These are phyloP conservation scores for Drosophila tripunctata DNA, from an alignment of 2,888 invertebrate species.

Conservation along the genomic window DNA sequence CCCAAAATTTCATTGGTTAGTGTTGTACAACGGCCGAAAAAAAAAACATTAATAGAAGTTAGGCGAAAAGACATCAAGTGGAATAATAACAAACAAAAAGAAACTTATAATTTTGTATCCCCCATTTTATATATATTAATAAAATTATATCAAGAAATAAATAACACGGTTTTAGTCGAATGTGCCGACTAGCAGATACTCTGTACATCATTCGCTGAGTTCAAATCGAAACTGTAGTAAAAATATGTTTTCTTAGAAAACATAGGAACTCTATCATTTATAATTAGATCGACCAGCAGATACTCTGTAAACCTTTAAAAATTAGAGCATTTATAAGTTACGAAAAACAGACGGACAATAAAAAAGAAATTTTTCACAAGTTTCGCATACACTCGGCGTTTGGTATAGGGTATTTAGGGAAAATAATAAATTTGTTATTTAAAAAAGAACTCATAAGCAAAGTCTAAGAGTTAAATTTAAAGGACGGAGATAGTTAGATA, in stretches of 20 bases:
- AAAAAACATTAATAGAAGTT: not conserved
- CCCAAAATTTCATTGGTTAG: slow-evolving; percentile 27
- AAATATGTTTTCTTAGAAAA: no score
- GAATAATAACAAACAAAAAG: not conserved
- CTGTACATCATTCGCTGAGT: not conserved
- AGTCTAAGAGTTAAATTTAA: slow-evolving; percentile 6
- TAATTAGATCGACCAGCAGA: not conserved
- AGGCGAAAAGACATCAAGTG: not conserved
- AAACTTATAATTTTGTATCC: not conserved
- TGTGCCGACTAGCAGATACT: not conserved
- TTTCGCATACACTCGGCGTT: no score
- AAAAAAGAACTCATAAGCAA: slow-evolving; percentile 10
- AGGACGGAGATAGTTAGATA: no score
- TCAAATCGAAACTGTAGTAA: not conserved
- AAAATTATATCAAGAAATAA: no score
- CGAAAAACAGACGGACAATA: not conserved
- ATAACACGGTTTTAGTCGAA: not conserved
- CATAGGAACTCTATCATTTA: no score
- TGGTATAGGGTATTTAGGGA: not conserved
- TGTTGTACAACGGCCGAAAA: slow-evolving; percentile 11
- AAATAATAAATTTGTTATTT: slow-evolving; percentile 5
- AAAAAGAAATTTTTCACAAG: no score
- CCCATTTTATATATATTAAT: not conserved
- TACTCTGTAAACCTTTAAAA: not conserved
- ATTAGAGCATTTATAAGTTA: not conserved